Percentiles rank a stretch among this genome's conserved stretches.
These are phyloP conservation scores for Cosmia pyralina DNA, from an alignment of 2,888 invertebrate species.

Conservation along the genomic window DNA sequence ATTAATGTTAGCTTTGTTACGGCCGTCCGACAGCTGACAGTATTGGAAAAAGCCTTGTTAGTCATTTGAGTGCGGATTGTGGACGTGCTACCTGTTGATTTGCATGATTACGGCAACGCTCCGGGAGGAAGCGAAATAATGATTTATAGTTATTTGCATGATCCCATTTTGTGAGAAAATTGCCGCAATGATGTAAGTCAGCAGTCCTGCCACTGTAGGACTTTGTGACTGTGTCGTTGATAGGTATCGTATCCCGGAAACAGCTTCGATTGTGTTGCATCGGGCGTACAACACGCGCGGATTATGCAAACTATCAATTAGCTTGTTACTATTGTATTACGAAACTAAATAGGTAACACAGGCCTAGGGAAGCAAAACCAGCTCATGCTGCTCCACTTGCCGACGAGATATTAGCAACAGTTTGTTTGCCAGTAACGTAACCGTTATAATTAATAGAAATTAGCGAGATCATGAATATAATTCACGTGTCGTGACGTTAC, in stretches of 20 bases:
- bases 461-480: constrained; percentile 63
- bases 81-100: constrained; percentile 38
- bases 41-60: constrained; percentile 6
- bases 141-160: constrained; percentile 52
- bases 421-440: constrained; percentile 70
- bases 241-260: constrained; percentile 84
- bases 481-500: constrained; percentile 42
- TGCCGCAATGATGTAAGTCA: constrained; percentile 63
- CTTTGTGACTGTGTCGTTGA: constrained; percentile 62
- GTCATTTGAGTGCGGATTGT: constrained; percentile 26
- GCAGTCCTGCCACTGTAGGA: constrained; percentile 52
- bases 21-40: neutral
- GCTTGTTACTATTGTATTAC: constrained; percentile 84
- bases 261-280: constrained; percentile 76
- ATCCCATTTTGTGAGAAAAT: constrained; percentile 60
- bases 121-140: constrained; percentile 58
- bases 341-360: constrained; percentile 73
- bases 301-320: constrained; percentile 89
- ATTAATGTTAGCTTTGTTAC: neutral
- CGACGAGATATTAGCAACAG: constrained; percentile 70
- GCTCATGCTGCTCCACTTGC: constrained; percentile 76
- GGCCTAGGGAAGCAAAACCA: constrained; percentile 77
- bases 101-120: constrained; percentile 45
- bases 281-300: constrained; percentile 72
- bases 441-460: constrained; percentile 69